A percentile compares a stretch with the other conserved stretches of the same genome.
These are phyloP conservation scores for Andrena haemorrhoa DNA, from an alignment of 2,888 invertebrate species.

Conservation along the genomic window DNA sequence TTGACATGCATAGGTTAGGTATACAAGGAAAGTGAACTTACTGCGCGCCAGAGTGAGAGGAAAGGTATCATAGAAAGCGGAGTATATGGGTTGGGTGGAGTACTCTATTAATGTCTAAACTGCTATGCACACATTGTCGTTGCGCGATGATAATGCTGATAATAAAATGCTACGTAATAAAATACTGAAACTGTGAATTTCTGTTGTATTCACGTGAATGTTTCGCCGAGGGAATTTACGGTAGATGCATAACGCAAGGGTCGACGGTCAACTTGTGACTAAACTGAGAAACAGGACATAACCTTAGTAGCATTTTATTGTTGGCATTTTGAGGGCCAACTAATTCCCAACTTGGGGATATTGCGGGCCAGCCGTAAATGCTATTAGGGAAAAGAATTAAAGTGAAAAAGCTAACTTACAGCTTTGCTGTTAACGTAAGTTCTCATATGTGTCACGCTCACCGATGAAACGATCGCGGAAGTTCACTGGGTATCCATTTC, in stretches of 20 bases:
- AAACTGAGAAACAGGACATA: neutral
- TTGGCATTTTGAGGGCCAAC: no score
- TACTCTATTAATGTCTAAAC: conserved; percentile 28
- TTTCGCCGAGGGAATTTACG: neutral
- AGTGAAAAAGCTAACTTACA: conserved; percentile 6
- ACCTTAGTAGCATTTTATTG: no score
- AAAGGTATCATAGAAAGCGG: conserved; percentile 61
- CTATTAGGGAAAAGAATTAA: neutral
- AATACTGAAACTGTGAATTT: neutral
- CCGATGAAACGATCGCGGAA: conserved; percentile 69
- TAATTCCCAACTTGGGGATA: no score
- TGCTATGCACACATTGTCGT: neutral
- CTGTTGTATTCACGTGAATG: neutral
- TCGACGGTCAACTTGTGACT: neutral
- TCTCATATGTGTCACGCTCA: conserved; percentile 3
- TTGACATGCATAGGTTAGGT: conserved; percentile 10
- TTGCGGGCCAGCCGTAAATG: no score
- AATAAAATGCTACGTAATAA: neutral
- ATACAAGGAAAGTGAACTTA: conserved; percentile 51
- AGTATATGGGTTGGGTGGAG: conserved; percentile 29
- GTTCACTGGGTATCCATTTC: conserved; percentile 64
- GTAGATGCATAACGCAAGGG: neutral
- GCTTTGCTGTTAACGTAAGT: neutral
- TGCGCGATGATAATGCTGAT: neutral
- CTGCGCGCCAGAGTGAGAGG: conserved; percentile 22